Evolutionary conservation across 2,888 invertebrate species (phyloP), one percentile per base, ranked within the genome.

Genomic region (Fragum sueziense): DNA sequence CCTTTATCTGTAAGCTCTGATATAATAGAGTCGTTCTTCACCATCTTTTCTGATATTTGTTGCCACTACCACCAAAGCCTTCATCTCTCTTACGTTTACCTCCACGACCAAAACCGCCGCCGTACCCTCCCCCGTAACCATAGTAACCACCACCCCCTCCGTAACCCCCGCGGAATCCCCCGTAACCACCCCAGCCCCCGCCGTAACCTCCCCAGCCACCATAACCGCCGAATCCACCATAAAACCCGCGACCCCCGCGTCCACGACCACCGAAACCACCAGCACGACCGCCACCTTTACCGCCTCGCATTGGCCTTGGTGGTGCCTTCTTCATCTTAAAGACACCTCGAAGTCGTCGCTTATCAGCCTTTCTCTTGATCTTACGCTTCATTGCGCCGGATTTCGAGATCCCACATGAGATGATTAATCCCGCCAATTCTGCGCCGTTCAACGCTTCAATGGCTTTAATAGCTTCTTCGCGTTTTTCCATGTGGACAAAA

Each of bases 401-500:
- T 14, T 72, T 81, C 7, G 84, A 84, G 31, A 84, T 67, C n/a
- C 54, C 70, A 29, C 76, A 74, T 1, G n/a, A 62, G 17, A 84
- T 72, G 1, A 31, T 47, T 20, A 59, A 61, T 6, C 78, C 77
- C 6, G 74, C 70, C 33, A 84, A 47, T 27, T 76, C 75, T 11
- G 69, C 69, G 2, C 72, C 79, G 27, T 81, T 54, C 31, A 74
- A 54, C 31, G 76, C 74, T n/a, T 84, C 79, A 0, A 79, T 72
- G 0, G 84, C 80, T 31, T 70, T 70, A 2, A 74, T 4, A 2
- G 80, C 80, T 59, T 72, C 74, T n/a, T 79, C 81, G 1, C 81
- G 41, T 14, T 75, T 54, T 14, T 84, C 84, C 31, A 75, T 81
- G 59, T 84, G 84, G 9, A 84, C 69, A 37, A 84, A 84, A 2